Conservation (phyloP, 2,888 invertebrate genomes). For the Trisateles emortualis region DNA sequence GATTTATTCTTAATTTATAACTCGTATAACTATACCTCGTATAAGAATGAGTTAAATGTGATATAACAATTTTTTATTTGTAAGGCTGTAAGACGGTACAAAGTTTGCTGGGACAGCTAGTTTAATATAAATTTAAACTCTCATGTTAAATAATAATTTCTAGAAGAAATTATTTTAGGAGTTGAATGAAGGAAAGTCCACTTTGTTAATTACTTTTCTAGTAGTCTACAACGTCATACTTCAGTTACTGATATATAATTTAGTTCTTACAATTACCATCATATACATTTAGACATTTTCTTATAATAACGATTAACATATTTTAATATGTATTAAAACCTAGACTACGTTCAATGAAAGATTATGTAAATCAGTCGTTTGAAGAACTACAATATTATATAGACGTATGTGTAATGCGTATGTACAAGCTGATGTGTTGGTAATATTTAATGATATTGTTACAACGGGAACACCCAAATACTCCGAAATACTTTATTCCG, state of each 20-base stretch:
- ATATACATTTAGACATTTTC: conserved; percentile 42
- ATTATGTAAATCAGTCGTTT: conserved; percentile 80
- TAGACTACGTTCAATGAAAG: conserved; percentile 68
- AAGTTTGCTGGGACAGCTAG: no score
- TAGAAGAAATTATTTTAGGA: neutral
- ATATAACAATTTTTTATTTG: no score
- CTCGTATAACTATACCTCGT: no score
- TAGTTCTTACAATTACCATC: conserved; percentile 20
- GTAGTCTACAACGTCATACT: conserved; percentile 16
- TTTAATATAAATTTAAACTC: no score
- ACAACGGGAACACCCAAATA: neutral
- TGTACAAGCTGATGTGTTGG: neutral
- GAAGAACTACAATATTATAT: conserved; percentile 65
- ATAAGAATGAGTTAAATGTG: no score
- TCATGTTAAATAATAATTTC: no score
- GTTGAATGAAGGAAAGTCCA: no score
- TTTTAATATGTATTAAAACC: conserved; percentile 61
- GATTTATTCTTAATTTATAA: no score
- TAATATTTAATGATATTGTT: no score
- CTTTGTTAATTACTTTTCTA: neutral
- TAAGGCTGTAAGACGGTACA: no score
- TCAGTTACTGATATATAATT: conserved; percentile 22
- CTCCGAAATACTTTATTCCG: no score
- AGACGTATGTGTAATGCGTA: conserved; percentile 17
- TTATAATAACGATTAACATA: conserved; percentile 57